Evolutionary conservation across 2,888 invertebrate genomes (phyloP).

Genomic region (Drosophila leonis): DNA sequence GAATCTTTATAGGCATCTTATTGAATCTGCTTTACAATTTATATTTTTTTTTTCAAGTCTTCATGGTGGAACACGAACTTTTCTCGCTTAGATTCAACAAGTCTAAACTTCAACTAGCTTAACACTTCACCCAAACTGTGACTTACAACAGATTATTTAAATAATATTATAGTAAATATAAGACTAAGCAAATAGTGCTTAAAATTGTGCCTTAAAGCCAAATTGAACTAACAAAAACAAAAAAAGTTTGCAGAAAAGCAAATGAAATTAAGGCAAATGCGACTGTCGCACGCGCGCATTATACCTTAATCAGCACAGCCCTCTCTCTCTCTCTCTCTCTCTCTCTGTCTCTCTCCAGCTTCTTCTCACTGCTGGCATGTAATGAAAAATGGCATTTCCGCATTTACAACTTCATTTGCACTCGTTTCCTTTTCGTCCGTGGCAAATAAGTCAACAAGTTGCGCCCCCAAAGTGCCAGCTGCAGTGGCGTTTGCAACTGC

Average conservation of each 20-base stretch:
- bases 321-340: neutral
- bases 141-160: neutral
- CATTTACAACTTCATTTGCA: constrained; percentile 73
- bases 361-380: constrained; percentile 17
- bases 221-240: neutral
- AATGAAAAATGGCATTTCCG: constrained; percentile 72
- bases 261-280: constrained; percentile 26
- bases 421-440: constrained; percentile 19
- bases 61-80: too few species aligned
- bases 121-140: neutral
- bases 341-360: neutral
- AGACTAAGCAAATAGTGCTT: neutral
- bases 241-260: neutral
- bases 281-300: neutral
- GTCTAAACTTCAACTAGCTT: neutral
- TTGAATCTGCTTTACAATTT: too few species aligned
- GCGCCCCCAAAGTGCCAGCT: constrained; percentile 61
- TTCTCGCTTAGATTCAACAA: too few species aligned
- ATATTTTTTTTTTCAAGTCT: too few species aligned
- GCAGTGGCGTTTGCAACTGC: constrained; percentile 57
- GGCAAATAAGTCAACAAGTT: constrained; percentile 75
- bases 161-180: neutral
- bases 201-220: constrained; percentile 9
- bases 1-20: too few species aligned
- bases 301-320: neutral